Evolutionary conservation across 2,797 vertebrate genomes (phyloP).

Genomic region (Macrochelys suwanniensis): DNA sequence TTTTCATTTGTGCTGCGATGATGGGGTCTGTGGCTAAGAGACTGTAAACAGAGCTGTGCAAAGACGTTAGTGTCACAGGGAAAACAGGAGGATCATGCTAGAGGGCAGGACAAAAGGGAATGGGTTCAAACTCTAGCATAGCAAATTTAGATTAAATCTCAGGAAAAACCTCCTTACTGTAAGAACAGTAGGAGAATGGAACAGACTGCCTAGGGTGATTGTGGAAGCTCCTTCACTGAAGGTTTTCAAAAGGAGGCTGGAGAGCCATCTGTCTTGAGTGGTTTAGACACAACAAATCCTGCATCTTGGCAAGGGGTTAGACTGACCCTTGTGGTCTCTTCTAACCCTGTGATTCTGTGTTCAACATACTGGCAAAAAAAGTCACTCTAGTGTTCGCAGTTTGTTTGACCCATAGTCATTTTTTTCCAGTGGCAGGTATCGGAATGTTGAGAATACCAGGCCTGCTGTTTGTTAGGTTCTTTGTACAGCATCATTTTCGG

Average conservation of each 20-base stretch:
- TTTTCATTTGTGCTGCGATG: background rate
- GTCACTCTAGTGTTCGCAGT: background rate
- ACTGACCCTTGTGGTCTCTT: background rate
- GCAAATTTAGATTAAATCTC: background rate
- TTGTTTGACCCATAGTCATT: background rate
- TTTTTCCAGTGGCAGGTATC: background rate
- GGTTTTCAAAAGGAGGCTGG: too few relatives aligned
- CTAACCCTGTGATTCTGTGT: background rate
- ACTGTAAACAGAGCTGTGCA: background rate
- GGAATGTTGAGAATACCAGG: background rate
- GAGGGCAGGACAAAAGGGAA: background rate
- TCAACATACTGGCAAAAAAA: background rate
- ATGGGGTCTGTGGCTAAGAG: background rate
- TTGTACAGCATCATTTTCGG: background rate
- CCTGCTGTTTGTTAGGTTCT: background rate
- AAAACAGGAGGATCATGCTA: background rate
- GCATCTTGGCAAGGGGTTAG: too few relatives aligned
- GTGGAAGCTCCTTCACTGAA: too few relatives aligned
- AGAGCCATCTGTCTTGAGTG: too few relatives aligned
- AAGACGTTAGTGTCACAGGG: background rate
- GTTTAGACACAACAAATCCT: too few relatives aligned
- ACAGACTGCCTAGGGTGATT: too few relatives aligned
- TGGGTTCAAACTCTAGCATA: background rate
- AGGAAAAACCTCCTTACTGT: background rate
- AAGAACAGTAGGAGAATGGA: background rate